These are phyloP conservation scores for Puma concolor DNA, from an alignment of 2,113 vertebrate genomes.

Conservation along the genomic window DNA sequence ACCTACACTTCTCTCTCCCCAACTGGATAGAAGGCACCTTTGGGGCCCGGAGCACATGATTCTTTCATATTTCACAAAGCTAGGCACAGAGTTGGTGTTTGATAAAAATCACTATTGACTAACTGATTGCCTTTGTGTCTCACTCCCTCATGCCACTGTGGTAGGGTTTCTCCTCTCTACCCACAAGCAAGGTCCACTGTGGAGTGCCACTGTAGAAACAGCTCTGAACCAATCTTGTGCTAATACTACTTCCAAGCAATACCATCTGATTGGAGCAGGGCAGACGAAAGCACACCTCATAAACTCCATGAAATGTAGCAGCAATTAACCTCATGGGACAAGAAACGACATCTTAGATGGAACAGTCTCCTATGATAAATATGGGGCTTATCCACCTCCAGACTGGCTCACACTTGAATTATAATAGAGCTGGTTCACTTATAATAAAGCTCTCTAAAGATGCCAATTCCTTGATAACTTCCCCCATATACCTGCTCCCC, in stretches of 20 bases:
- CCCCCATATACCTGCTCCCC: neutral
- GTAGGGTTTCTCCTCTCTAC: neutral
- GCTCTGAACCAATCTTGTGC: neutral
- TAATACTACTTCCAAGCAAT: neutral
- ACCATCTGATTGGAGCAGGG: neutral
- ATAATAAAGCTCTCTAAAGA: neutral
- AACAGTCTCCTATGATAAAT: neutral
- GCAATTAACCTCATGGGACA: neutral
- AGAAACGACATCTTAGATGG: constrained; percentile 5
- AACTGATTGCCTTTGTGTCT: neutral
- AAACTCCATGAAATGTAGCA: constrained; percentile 2
- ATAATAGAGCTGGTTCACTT: neutral
- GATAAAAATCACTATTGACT: neutral
- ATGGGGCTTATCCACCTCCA: neutral
- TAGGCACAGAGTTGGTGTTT: neutral
- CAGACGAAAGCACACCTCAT: constrained; percentile 4
- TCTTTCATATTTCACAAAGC: neutral
- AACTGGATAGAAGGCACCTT: neutral
- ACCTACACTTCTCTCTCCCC: neutral
- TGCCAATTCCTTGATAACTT: neutral
- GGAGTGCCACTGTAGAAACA: neutral
- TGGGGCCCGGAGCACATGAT: neutral
- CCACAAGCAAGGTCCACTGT: neutral
- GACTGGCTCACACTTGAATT: neutral
- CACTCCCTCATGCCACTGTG: neutral